Evolutionary conservation across 2,113 vertebrate species (phyloP).

Genomic region (Daphoenositta chrysoptera): DNA sequence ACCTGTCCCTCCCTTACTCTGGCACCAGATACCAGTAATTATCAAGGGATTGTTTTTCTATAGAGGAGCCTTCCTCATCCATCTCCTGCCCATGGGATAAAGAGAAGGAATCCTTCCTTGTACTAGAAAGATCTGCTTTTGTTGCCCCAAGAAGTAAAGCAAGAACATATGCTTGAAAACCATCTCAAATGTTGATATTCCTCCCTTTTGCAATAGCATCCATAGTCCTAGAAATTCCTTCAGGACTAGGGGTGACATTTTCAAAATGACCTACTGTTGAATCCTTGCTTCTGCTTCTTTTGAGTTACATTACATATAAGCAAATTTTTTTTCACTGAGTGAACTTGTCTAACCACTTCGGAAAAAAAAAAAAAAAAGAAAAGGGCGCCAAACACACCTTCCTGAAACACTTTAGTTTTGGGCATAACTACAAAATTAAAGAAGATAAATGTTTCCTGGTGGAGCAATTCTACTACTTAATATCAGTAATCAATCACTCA

Average conservation of each 20-base stretch:
- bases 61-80: background rate
- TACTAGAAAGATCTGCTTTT: background rate
- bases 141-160: background rate
- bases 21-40: background rate
- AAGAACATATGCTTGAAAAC: background rate
- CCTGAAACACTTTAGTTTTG: background rate
- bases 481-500: background rate
- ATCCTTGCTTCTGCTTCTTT: background rate
- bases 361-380: background rate
- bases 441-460: background rate
- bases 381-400: fast-evolving
- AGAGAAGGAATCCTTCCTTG: background rate
- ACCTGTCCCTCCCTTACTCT: background rate
- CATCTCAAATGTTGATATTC: background rate
- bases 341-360: background rate
- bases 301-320: background rate
- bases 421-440: background rate
- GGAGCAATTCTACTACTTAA: background rate
- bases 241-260: background rate
- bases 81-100: background rate
- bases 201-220: background rate
- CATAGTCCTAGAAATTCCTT: background rate
- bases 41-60: background rate
- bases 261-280: background rate
- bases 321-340: background rate